Conservation (phyloP, 2,113 vertebrate species). For the Crotalus horridus region DNA sequence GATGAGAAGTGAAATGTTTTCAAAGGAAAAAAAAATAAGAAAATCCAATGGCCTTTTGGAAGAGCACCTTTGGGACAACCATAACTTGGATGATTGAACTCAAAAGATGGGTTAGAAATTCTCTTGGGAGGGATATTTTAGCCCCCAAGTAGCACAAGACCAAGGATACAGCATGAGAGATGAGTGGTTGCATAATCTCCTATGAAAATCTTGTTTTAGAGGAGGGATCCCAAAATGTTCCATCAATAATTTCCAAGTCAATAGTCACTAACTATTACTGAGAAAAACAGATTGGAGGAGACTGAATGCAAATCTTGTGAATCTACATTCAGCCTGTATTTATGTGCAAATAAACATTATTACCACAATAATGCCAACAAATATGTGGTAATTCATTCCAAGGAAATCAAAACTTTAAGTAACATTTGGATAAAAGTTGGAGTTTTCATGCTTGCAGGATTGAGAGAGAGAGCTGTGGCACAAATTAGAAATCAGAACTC, state of each 20-base stretch:
- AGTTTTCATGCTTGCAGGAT: background rate
- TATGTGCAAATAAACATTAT: background rate
- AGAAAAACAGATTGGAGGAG: background rate
- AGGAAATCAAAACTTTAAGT: background rate
- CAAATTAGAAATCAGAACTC: background rate
- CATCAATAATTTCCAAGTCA: background rate
- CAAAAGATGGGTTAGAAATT: background rate
- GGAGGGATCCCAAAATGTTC: background rate
- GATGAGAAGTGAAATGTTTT: too few relatives aligned
- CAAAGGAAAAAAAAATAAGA: too few relatives aligned
- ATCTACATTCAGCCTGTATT: background rate
- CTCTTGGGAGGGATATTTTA: background rate
- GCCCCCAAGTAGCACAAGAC: background rate
- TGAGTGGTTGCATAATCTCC: background rate
- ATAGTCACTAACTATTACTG: background rate
- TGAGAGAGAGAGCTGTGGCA: background rate
- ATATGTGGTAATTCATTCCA: background rate
- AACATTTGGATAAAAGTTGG: background rate
- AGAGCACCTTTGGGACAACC: too few relatives aligned
- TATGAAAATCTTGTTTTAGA: background rate
- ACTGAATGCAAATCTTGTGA: background rate
- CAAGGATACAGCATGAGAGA: background rate
- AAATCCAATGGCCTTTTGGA: too few relatives aligned
- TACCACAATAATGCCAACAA: background rate
- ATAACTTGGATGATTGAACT: background rate